Base-by-base conservation (phyloP, 2,888 invertebrate species). In the Hermodice carunculata region DNA sequence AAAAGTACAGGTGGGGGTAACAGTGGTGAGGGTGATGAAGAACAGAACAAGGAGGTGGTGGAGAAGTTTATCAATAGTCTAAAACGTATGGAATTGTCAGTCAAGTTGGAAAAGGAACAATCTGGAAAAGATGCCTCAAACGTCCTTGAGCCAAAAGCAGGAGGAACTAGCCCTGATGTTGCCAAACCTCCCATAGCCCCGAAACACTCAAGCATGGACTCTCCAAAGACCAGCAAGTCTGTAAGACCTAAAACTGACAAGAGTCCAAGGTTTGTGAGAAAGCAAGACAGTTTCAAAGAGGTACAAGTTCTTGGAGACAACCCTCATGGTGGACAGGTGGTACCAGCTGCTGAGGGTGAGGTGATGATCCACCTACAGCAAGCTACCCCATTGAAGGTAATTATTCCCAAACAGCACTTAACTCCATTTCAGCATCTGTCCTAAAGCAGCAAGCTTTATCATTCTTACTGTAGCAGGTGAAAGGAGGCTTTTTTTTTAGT, bases 31-130 rank as follows among this genome's bases (percentile, higher is more conserved):
- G n/a, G n/a, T n/a, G n/a, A n/a, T n/a, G 24, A 79, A 79, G 34
- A 22, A n/a, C 73, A 72, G 51, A 80, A 80, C 52, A 71, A 76
- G 1, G 70, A 78, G 48, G 77, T 80, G 58, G 49, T 81, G 42
- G 77, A 76, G 26, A 78, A 74, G 54, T 77, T 81, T 17, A 76
- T 80, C 73, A 78, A 80, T 70, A 79, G 78, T 58, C 76, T 81
- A 44, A 67, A 71, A 29, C 73, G 80, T 44, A 76, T 83, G 79
- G 81, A 80, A 57, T 73, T 83, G n/a, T 77, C 79, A 66, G 78
- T 79, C n/a, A 74, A 14, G 28, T 28, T 22, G 46, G n/a, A n/a
- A n/a, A n/a, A n/a, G n/a, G n/a, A n/a, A n/a, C n/a, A n/a, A 14
- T 8, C 37, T 37, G 37, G 11, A 37, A 37, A 37, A 37, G 37